These are phyloP conservation scores for Ridgeia piscesae DNA, from an alignment of 1,140 invertebrate genomes.

Conservation along the genomic window DNA sequence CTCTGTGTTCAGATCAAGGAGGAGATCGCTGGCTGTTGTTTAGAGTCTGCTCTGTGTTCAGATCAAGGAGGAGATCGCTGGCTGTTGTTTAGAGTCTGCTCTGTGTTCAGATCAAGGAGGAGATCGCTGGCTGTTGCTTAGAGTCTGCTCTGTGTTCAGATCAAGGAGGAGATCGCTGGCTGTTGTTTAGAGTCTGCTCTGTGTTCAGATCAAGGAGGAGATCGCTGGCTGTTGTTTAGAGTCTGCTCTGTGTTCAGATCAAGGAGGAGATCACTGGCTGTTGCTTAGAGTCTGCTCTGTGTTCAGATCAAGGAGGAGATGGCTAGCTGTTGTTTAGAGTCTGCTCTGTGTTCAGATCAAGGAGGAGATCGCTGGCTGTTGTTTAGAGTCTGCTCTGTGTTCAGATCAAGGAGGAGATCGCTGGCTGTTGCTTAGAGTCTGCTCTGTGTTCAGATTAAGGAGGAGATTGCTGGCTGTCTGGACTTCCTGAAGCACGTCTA, in stretches of 20 bases:
- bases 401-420: constrained; percentile 8
- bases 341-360: constrained; percentile 62
- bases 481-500: constrained; percentile 89
- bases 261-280: constrained; percentile 80
- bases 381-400: background rate
- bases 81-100: constrained; percentile 57
- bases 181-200: constrained; percentile 4
- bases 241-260: constrained; percentile 61
- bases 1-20: background rate
- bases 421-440: background rate
- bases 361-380: constrained; percentile 66
- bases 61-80: constrained; percentile 82
- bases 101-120: background rate
- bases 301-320: background rate
- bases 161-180: constrained; percentile 71
- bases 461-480: constrained; percentile 81
- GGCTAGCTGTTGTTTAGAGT: constrained; percentile 14
- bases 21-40: background rate
- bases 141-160: constrained; percentile 48
- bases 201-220: background rate
- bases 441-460: constrained; percentile 65
- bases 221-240: background rate
- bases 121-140: constrained; percentile 3
- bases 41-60: constrained; percentile 32
- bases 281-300: background rate